These are phyloP conservation scores for Scalopus aquaticus DNA, from an alignment of 2,113 vertebrate species.

Conservation along the genomic window DNA sequence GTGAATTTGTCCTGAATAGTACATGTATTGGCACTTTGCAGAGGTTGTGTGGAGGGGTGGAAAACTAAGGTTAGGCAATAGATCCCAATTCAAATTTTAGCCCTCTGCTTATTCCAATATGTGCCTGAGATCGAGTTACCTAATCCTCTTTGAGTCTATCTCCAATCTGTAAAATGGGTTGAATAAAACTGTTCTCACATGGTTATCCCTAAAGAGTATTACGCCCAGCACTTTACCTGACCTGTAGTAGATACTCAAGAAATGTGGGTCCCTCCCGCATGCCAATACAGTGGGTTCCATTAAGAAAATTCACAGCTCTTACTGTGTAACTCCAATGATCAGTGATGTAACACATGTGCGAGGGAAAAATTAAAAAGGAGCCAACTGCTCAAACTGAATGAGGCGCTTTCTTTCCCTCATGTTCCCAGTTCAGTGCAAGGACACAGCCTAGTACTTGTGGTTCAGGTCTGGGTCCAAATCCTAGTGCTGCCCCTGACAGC, in stretches of 20 bases:
- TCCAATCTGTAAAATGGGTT: neutral
- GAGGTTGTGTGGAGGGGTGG: rapidly evolving
- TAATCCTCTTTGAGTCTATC: neutral
- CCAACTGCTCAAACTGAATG: neutral
- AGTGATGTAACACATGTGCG: neutral
- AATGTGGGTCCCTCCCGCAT: neutral
- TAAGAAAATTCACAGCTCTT: neutral
- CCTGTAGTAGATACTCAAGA: neutral
- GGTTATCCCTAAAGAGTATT: neutral
- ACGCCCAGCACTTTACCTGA: neutral
- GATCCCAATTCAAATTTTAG: neutral
- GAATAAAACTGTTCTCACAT: neutral
- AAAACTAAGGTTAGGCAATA: neutral
- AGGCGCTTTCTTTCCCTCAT: neutral
- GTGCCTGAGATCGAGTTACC: neutral
- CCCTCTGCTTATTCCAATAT: neutral
- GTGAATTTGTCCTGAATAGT: neutral
- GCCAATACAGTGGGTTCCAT: neutral
- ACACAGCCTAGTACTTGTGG: neutral
- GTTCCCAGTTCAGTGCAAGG: neutral
- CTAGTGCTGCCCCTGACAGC: neutral
- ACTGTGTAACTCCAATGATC: neutral
- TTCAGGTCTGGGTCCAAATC: neutral
- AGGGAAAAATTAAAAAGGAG: neutral
- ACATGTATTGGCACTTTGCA: neutral